Percentiles rank a stretch among this genome's conserved stretches.
These are phyloP conservation scores for Phalacrocorax brasilianus DNA, from an alignment of 2,113 vertebrate species.

Conservation along the genomic window DNA sequence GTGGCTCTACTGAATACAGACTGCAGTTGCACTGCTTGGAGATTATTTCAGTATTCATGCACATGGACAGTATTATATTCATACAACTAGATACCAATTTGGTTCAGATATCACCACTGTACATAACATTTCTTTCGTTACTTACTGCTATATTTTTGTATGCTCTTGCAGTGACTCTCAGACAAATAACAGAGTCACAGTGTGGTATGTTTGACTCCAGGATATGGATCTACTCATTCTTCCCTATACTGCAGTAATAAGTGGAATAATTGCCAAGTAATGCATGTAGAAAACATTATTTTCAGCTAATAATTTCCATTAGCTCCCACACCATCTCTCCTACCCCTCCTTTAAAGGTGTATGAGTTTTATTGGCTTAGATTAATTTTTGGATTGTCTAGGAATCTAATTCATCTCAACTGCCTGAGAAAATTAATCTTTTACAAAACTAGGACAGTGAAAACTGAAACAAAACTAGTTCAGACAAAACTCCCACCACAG, in stretches of 20 bases:
- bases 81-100: background rate
- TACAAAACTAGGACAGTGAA: background rate
- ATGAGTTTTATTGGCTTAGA: background rate
- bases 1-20: background rate
- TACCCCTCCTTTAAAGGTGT: background rate
- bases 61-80: background rate
- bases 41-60: background rate
- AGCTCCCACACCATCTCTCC: background rate
- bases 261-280: background rate
- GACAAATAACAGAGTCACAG: background rate
- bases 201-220: background rate
- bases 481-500: background rate
- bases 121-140: background rate
- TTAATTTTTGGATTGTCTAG: background rate
- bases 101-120: background rate
- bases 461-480: background rate
- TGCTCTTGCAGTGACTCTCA: background rate
- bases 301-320: background rate
- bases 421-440: background rate
- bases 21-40: background rate
- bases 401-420: background rate
- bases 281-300: background rate
- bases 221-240: background rate
- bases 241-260: background rate
- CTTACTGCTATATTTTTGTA: accelerated